Percentiles rank a stretch among this genome's conserved stretches.
Evolutionary conservation across 2,888 invertebrate species (phyloP).

Genomic region (Agrotis ipsilon): DNA sequence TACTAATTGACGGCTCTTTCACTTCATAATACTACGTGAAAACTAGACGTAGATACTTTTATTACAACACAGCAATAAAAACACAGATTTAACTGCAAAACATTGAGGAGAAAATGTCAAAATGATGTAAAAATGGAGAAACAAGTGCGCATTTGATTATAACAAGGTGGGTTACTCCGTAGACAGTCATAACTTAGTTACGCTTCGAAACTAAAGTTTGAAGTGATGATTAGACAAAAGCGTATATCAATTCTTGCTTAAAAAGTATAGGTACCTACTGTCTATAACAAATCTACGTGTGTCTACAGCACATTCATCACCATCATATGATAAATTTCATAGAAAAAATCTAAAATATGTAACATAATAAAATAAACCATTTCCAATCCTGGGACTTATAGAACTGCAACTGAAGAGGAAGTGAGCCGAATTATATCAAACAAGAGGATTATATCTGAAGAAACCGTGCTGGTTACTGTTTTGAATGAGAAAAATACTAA

Average conservation of each 20-base stretch:
- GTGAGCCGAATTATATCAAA: too few species aligned
- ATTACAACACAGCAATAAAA: slow-evolving; percentile 21
- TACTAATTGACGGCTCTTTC: slow-evolving; percentile 29
- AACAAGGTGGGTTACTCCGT: slow-evolving; percentile 22
- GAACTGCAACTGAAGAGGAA: too few species aligned
- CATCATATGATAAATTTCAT: too few species aligned
- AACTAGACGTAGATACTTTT: slow-evolving; percentile 9
- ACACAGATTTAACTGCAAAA: slow-evolving; percentile 23
- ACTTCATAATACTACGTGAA: slow-evolving; percentile 14
- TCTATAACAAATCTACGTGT: too few species aligned
- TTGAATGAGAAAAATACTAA: too few species aligned
- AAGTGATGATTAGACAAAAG: slow-evolving; percentile 1
- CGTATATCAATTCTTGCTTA: not conserved
- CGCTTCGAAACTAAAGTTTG: not conserved
- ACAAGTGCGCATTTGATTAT: slow-evolving; percentile 19
- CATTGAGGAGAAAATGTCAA: slow-evolving; percentile 18
- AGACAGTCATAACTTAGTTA: not conserved
- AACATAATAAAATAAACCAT: too few species aligned
- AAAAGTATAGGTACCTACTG: too few species aligned
- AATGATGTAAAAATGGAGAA: slow-evolving; percentile 20
- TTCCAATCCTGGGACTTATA: too few species aligned
- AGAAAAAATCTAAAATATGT: too few species aligned
- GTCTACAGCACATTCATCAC: too few species aligned
- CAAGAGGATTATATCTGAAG: too few species aligned
- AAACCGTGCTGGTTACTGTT: too few species aligned